Evolutionary conservation across 2,888 invertebrate species (phyloP).

Genomic region (Rapana venosa): DNA sequence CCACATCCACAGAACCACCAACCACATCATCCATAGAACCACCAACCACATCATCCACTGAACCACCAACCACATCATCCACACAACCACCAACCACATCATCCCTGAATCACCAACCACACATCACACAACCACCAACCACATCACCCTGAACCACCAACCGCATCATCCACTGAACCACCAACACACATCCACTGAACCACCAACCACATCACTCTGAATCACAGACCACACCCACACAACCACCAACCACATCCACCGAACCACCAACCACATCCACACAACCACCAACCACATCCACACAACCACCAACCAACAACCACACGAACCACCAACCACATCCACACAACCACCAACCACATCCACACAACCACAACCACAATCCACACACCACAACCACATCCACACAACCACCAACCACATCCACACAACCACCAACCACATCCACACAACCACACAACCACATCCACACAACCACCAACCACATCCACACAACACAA

Average conservation of each 20-base stretch:
- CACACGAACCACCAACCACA: no score
- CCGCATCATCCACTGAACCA: neutral
- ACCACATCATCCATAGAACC: neutral
- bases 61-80: slow-evolving; percentile 6
- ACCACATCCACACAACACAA: neutral
- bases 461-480: neutral
- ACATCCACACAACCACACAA: slow-evolving; percentile 15
- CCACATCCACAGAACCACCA: neutral
- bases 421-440: neutral
- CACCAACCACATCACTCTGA: neutral
- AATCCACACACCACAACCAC: neutral
- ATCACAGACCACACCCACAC: neutral
- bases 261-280: slow-evolving; percentile 11
- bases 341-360: no score
- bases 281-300: neutral
- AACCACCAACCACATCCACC: neutral
- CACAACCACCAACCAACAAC: neutral
- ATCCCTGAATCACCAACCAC: neutral
- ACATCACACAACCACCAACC: neutral
- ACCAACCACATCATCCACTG: slow-evolving; percentile 8
- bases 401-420: neutral
- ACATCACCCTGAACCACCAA: neutral
- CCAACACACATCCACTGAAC: neutral
- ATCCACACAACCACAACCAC: no score
- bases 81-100: slow-evolving; percentile 29